Percentiles rank a stretch among this genome's conserved stretches.
Evolutionary conservation across 2,888 invertebrate species (phyloP).

Genomic region (Panopea generosa): DNA sequence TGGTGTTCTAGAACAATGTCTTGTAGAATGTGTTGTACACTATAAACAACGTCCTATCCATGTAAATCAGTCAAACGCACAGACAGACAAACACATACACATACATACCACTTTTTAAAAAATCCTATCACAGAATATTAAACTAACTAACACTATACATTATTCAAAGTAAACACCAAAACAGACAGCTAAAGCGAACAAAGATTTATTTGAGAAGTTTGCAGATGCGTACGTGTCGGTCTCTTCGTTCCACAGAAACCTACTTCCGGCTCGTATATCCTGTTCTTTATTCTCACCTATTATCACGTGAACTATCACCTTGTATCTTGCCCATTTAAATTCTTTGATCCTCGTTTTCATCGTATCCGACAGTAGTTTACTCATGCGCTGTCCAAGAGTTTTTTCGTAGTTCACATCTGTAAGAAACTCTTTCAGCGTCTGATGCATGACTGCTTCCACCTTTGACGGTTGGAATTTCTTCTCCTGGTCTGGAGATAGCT

Average conservation of each 20-base stretch:
- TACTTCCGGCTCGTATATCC: constrained; percentile 66
- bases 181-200: constrained; percentile 72
- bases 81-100: too few relatives aligned
- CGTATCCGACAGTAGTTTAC: constrained; percentile 64
- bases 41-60: too few relatives aligned
- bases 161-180: constrained; percentile 65
- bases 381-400: constrained; percentile 60
- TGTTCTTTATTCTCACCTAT: constrained; percentile 70
- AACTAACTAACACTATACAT: too few relatives aligned
- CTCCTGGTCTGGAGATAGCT: constrained; percentile 59
- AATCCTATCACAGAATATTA: too few relatives aligned
- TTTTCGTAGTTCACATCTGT: constrained; percentile 63
- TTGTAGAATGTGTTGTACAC: too few relatives aligned
- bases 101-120: too few relatives aligned
- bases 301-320: constrained; percentile 70
- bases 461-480: constrained; percentile 55
- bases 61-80: too few relatives aligned
- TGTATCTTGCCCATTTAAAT: constrained; percentile 68
- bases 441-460: constrained; percentile 64
- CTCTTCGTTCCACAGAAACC: constrained; percentile 71
- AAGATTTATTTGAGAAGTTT: constrained; percentile 59
- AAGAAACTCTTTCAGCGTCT: constrained; percentile 56
- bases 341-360: constrained; percentile 69
- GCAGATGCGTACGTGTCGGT: constrained; percentile 69
- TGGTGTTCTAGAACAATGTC: too few relatives aligned